Percentiles rank a stretch among this genome's conserved stretches.
These are phyloP conservation scores for Dexiosoma caninum DNA, from an alignment of 2,888 invertebrate genomes.

Conservation along the genomic window DNA sequence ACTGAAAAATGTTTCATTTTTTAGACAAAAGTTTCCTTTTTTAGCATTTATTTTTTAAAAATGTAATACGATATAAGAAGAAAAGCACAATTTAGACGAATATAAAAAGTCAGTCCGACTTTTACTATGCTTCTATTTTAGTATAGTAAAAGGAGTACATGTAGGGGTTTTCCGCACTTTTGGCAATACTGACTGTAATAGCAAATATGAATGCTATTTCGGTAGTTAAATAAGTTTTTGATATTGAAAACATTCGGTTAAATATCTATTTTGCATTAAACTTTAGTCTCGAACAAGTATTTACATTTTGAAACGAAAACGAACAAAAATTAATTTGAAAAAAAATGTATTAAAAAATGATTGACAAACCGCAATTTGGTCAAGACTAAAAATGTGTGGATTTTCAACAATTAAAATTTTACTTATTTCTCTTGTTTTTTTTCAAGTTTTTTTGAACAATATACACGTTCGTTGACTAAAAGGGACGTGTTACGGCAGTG, in stretches of 20 bases:
- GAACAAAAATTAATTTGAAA: constrained; percentile 11
- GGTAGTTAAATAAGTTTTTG: constrained; percentile 28
- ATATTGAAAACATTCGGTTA: constrained; percentile 4
- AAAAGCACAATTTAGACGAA: too few species aligned
- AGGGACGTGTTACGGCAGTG: constrained; percentile 6
- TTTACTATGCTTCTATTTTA: too few species aligned
- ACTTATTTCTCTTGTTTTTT: background rate
- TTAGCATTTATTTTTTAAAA: too few species aligned
- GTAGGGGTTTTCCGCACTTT: too few species aligned
- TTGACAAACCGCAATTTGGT: constrained; percentile 48
- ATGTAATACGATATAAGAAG: too few species aligned
- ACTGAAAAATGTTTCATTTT: too few species aligned
- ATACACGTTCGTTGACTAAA: constrained; percentile 41
- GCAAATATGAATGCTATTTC: constrained; percentile 33
- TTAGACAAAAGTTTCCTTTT: too few species aligned
- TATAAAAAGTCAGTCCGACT: too few species aligned
- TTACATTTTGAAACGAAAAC: constrained; percentile 13
- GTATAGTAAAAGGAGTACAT: too few species aligned
- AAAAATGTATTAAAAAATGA: constrained; percentile 23
- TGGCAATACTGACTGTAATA: background rate
- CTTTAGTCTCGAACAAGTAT: constrained; percentile 46
- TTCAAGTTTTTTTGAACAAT: background rate
- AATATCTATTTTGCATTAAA: background rate
- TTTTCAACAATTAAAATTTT: constrained; percentile 12
- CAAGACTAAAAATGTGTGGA: constrained; percentile 50